Evolutionary conservation across 2,797 vertebrate species (phyloP).

Genomic region (Smutsia gigantea): DNA sequence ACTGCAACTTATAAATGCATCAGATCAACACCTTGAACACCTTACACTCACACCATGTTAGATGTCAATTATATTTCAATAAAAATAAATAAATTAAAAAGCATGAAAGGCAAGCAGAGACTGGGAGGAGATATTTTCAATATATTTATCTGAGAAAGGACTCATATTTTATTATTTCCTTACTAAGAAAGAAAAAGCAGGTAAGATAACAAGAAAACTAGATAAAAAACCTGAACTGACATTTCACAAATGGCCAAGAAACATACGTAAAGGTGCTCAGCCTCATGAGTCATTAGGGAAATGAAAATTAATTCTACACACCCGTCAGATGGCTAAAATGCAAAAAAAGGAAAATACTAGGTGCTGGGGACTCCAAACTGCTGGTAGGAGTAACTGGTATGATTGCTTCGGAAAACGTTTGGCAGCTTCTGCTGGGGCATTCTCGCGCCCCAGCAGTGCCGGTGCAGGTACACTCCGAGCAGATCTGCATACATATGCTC

Average conservation of each 20-base stretch:
- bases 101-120: background rate
- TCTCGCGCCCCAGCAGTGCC: background rate
- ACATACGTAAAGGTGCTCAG: background rate
- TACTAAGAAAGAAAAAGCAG: background rate
- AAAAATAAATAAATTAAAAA: background rate
- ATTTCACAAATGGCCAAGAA: background rate
- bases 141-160: background rate
- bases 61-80: background rate
- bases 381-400: background rate
- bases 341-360: background rate
- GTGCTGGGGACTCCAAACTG: background rate
- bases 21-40: background rate
- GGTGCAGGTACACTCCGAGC: background rate
- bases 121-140: background rate
- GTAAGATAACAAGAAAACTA: background rate
- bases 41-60: background rate
- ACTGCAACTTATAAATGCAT: background rate
- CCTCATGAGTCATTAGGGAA: background rate
- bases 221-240: background rate
- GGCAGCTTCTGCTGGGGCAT: background rate
- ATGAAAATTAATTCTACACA: background rate
- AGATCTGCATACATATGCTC: accelerated
- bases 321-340: background rate
- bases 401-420: background rate
- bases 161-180: background rate